Percentiles rank a stretch among this genome's conserved stretches.
phyloP scores from a whole-genome alignment of 2,888 invertebrate genomes.

The Balanococcus diminutus region DNA sequence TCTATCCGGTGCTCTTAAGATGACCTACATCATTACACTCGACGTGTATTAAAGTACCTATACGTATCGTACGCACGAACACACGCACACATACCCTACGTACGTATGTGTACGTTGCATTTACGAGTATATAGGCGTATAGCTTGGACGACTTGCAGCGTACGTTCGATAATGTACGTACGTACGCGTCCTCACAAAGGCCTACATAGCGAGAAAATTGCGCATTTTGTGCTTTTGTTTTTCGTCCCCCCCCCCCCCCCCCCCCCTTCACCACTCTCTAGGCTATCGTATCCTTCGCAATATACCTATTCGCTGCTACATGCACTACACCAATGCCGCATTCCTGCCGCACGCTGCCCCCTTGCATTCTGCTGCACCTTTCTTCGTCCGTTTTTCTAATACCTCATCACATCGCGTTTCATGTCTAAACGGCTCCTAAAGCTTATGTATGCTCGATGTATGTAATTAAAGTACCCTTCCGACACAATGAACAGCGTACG shows the following conservation, averaged over 20 bases:
- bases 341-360: background rate
- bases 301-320: background rate
- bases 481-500: background rate
- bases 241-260: background rate
- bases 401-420: background rate
- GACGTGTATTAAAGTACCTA: background rate
- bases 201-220: conserved; percentile 18
- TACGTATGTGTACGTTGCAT: background rate
- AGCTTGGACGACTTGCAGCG: background rate
- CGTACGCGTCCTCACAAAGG: background rate
- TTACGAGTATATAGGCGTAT: background rate
- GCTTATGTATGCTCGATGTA: background rate
- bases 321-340: background rate
- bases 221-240: conserved; percentile 27
- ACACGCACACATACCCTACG: background rate
- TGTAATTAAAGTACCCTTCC: background rate
- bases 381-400: background rate
- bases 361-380: background rate
- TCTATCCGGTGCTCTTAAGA: conserved; percentile 14
- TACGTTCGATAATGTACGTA: conserved; percentile 7
- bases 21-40: conserved; percentile 27
- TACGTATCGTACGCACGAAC: background rate
- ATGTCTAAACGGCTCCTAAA: background rate
- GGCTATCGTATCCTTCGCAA: too few species aligned
- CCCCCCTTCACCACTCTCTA: background rate